Base-by-base conservation (phyloP, 1,140 invertebrate species). In the Samia ricini region DNA sequence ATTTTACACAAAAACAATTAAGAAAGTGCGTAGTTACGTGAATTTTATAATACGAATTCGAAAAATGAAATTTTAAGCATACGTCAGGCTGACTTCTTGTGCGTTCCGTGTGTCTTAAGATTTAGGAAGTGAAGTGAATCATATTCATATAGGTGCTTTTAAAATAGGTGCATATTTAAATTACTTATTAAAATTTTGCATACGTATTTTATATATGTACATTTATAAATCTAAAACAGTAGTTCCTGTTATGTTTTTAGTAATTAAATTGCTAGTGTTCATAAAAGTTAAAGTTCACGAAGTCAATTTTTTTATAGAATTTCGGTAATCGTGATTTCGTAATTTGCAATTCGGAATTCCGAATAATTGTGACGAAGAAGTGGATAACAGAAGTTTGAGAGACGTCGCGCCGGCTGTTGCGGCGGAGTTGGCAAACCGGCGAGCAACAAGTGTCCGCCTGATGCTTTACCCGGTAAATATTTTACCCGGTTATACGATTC, bases 381-480 rank as follows among this genome's bases (percentile, higher is more conserved):
- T 29, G 26, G n/a, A n/a, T n/a, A 54, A 29, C 54, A 48, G 72
- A 79, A 84, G 79, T 83, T 80, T 71, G 36, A 64, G 69, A 72
- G 72, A 68, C 76, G 69, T 64, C 67, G 70, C n/a, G n/a, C n/a
- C n/a, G n/a, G n/a, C n/a, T n/a, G 69, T 61, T 64, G 70, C 71
- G 74, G 60, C 54, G 74, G 77, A 82, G 79, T 85, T 83, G 76
- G 77, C 58, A 64, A 61, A 42, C 26, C 26, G 55, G 52, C 52
- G 60, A 71, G 82, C 87, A 89, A 89, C 87, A 89, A 87, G 87
- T 89, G 83, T 78, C 68, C 78, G 80, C 59, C 84, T 78, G 82
- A 89, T 89, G 87, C 77, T 71, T 78, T 81, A 72, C 74, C 78
- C 79, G 87, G 87, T 89, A 89, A 89, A 77, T 85, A 78, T 83